Conservation (phyloP, 2,888 invertebrate species). For the Acrobasis suavella region DNA sequence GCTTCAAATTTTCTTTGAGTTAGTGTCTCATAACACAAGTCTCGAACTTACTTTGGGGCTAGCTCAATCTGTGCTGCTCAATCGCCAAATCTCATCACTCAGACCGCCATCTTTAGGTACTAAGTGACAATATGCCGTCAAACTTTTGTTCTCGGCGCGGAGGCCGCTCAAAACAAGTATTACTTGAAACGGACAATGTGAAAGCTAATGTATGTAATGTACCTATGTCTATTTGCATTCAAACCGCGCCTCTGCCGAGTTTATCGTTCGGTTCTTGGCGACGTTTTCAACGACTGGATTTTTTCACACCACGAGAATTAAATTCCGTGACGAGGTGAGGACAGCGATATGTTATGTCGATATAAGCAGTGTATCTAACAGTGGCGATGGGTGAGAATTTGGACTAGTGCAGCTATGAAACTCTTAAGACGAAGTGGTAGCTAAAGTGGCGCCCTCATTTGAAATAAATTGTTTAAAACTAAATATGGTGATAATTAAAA, state of each 20-base stretch:
- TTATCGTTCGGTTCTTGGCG: constrained; percentile 6
- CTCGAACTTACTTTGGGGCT: too few relatives aligned
- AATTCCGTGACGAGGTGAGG: too few relatives aligned
- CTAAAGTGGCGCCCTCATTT: too few relatives aligned
- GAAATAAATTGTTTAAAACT: too few relatives aligned
- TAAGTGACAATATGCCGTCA: constrained; percentile 64
- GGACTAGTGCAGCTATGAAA: too few relatives aligned
- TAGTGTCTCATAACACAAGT: too few relatives aligned
- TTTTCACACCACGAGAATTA: background rate
- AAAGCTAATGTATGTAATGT: constrained; percentile 46
- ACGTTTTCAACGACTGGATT: background rate
- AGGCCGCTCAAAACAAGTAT: constrained; percentile 63
- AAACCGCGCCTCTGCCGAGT: constrained; percentile 5
- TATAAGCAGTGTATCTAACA: too few relatives aligned
- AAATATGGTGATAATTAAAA: too few relatives aligned
- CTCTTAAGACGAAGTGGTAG: too few relatives aligned
- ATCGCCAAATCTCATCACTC: constrained; percentile 3
- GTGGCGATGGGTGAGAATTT: too few relatives aligned
- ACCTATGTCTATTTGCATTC: constrained; percentile 38
- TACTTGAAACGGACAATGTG: constrained; percentile 60
- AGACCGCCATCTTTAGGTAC: constrained; percentile 46
- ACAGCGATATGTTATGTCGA: too few relatives aligned
- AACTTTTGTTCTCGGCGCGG: constrained; percentile 67
- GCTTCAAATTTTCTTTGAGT: too few relatives aligned
- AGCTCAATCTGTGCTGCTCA: background rate